Conservation (phyloP, 2,888 invertebrate species). For the Schrankia costaestrigalis region DNA sequence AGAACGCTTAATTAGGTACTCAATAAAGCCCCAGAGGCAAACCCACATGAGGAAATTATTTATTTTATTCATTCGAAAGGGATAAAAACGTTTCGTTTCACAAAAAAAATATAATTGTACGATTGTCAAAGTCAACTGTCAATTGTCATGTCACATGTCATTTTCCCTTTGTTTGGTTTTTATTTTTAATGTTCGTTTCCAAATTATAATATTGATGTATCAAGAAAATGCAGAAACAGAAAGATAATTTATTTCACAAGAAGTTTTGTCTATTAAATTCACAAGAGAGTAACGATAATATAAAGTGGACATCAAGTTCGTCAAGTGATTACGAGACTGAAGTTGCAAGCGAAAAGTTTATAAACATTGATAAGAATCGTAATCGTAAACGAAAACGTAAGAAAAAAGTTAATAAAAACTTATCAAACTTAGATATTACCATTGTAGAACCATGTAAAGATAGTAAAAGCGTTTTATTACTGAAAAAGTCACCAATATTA, state of each 20-base stretch:
- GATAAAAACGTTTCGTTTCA: no score
- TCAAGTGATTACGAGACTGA: constrained; percentile 60
- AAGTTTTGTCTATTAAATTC: constrained; percentile 60
- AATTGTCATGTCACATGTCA: no score
- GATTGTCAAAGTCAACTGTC: no score
- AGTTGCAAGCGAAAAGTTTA: constrained; percentile 20
- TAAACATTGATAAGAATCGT: constrained; percentile 22
- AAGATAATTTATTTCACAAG: constrained; percentile 48
- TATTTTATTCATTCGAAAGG: no score
- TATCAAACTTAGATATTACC: constrained; percentile 55
- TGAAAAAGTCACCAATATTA: constrained; percentile 42
- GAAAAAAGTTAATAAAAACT: constrained; percentile 43
- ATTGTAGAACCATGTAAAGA: constrained; percentile 37
- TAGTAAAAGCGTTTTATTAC: constrained; percentile 11
- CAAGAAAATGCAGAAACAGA: constrained; percentile 45
- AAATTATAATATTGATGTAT: background rate
- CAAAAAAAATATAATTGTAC: no score
- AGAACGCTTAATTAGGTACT: no score
- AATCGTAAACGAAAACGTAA: constrained; percentile 57
- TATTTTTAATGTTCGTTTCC: background rate
- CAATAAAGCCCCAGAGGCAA: no score
- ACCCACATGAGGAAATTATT: no score
- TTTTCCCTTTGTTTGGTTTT: background rate
- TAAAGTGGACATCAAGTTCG: constrained; percentile 64
- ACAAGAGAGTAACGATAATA: constrained; percentile 58